Conservation (phyloP, 2,797 vertebrate species). For the Phalloptychus januarius region DNA sequence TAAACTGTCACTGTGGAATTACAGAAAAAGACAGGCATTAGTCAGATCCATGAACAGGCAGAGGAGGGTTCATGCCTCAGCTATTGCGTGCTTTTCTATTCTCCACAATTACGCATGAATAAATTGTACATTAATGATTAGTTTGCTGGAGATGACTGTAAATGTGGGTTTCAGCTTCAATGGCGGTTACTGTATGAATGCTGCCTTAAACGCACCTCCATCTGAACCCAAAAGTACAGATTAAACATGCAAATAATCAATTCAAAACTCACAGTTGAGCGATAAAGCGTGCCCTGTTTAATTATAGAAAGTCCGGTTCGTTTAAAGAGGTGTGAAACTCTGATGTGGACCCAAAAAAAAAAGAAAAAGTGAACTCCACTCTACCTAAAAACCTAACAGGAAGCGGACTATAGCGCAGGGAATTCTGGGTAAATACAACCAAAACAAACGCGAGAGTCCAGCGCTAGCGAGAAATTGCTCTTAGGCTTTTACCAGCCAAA, state of each 20-base stretch:
- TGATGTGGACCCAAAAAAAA: no score
- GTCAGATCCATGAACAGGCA: conserved; percentile 58
- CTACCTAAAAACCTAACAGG: no score
- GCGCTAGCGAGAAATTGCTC: no score
- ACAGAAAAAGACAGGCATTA: conserved; percentile 63
- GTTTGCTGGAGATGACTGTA: conserved; percentile 12
- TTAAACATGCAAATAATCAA: not conserved
- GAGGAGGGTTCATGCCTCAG: conserved; percentile 27
- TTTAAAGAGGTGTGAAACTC: no score
- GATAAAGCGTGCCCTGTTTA: not conserved
- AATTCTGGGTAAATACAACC: no score
- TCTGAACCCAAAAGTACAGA: not conserved
- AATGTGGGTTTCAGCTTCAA: conserved; percentile 3
- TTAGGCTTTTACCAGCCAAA: no score
- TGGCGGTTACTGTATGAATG: not conserved
- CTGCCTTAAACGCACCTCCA: not conserved
- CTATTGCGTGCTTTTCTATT: conserved; percentile 15
- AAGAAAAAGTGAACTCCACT: no score
- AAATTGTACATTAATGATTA: conserved; percentile 16
- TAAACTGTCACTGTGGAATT: conserved; percentile 71
- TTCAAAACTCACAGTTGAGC: not conserved
- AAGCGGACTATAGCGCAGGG: no score
- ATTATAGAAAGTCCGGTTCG: no score
- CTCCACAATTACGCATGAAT: conserved; percentile 11
- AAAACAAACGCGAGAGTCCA: no score